Evolutionary conservation across 2,797 vertebrate species (phyloP), one percentile per base, ranked within the genome.

Genomic region (Zenarchopterus dispar): DNA sequence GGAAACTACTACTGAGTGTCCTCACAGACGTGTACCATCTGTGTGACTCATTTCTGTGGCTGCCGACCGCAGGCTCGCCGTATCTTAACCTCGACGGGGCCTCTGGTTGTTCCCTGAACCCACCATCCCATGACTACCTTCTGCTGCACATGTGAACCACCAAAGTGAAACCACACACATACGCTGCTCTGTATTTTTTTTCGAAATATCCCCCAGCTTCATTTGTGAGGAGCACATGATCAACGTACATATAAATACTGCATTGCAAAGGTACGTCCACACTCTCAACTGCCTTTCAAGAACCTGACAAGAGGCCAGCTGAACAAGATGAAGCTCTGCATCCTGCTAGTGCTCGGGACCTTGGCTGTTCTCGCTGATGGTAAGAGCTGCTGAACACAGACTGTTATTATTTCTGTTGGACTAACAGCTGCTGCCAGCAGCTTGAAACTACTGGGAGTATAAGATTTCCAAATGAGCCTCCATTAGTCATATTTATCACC

Each of bases 241-340:
- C 23, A 0, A 17, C 73, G 17, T 42, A 44, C 48, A 50, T 69
- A 79, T 84, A 89, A 84, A 84, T 74, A 62, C 21, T 8, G 5
- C 15, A 9, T 43, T 10, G 5, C 19, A 28, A 24, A 19, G 39
- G 39, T 21, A 62, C 19, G 16, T 18, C 10, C 51, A 22, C 36
- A 17, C 31, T 57, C 2, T 8, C 22, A 45, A 53, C 39, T 49
- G 47, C 42, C 45, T 5, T 7, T 6, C 0, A 48, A 51, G 51
- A 68, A 36, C 33, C 6, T 0, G 8, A 21, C 26, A 62, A 2
- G 13, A 31, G 0, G 71, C 1, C 8, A 6, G 8, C 0, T 0
- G 33, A 39, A 67, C 63, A 88, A 57, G 51, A 93, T 93, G 92
- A 91, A 81, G 66, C 36, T 75, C 55, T 71, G 73, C 60, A 22